A percentile compares a stretch with the other conserved stretches of the same genome.
phyloP scores from a whole-genome alignment of 2,797 vertebrate genomes.

The Prunella strophiata region DNA sequence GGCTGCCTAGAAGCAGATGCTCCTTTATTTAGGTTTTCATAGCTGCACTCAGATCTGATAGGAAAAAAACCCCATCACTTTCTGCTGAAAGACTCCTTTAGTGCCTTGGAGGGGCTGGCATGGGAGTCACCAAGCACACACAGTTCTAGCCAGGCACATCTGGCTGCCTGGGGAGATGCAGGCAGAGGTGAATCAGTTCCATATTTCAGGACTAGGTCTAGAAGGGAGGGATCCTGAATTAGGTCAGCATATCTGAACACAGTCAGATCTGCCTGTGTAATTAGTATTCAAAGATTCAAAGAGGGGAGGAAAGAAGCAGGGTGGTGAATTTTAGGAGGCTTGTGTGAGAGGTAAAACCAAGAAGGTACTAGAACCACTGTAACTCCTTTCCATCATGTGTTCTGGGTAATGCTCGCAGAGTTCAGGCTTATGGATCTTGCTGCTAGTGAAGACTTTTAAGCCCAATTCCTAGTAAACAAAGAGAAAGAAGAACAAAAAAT shows the following conservation, averaged over 20 bases:
- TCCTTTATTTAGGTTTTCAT: neutral
- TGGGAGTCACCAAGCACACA: neutral
- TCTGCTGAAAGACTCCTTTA: neutral
- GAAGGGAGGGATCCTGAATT: neutral
- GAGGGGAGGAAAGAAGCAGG: neutral
- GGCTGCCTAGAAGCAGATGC: neutral
- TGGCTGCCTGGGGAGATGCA: neutral
- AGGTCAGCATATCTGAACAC: neutral
- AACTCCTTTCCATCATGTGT: conserved; percentile 53
- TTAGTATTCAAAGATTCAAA: neutral
- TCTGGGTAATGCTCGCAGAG: conserved; percentile 52
- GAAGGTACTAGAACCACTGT: conserved; percentile 5
- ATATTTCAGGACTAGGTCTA: neutral
- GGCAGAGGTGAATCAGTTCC: neutral
- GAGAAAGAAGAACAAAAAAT: conserved; percentile 34
- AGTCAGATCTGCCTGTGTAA: neutral
- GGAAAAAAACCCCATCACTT: neutral
- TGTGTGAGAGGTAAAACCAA: neutral
- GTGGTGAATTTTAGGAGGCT: neutral
- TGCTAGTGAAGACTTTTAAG: conserved; percentile 77
- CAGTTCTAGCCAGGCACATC: neutral
- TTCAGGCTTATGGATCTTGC: conserved; percentile 70
- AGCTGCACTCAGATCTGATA: neutral
- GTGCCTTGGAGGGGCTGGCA: neutral
- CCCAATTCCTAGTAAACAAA: conserved; percentile 71